Evolutionary conservation across 2,888 invertebrate species (phyloP).

Genomic region (Physocephala rufipes): DNA sequence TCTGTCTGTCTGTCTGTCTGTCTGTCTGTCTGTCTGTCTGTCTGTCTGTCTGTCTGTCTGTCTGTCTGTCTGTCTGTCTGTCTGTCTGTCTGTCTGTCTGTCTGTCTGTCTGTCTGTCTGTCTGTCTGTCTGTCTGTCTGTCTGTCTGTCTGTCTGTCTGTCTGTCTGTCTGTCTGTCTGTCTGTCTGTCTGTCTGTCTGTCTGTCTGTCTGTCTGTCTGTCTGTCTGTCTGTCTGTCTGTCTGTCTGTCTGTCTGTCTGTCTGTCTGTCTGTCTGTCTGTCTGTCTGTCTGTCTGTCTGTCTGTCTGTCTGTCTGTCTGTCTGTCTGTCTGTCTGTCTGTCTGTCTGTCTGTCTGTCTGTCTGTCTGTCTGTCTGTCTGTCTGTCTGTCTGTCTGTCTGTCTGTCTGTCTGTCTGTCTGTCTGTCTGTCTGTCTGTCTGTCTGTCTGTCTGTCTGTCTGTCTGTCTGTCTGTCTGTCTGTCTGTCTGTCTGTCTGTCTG

Average conservation of each 20-base stretch:
- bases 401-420: conserved; percentile 20
- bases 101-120: conserved; percentile 20
- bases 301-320: conserved; percentile 20
- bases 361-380: conserved; percentile 20
- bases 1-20: conserved; percentile 20
- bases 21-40: conserved; percentile 20
- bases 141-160: conserved; percentile 20
- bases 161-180: conserved; percentile 20
- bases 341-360: conserved; percentile 20
- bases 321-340: conserved; percentile 20
- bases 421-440: conserved; percentile 20
- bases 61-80: conserved; percentile 20
- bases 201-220: conserved; percentile 20
- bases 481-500: conserved; percentile 20
- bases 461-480: conserved; percentile 20
- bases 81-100: conserved; percentile 20
- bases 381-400: conserved; percentile 20
- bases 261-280: conserved; percentile 20
- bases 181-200: conserved; percentile 20
- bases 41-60: conserved; percentile 20
- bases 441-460: conserved; percentile 20
- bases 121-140: conserved; percentile 20
- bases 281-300: conserved; percentile 20
- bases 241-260: conserved; percentile 20
- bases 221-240: conserved; percentile 20